Evolutionary conservation across 2,888 invertebrate species (phyloP).

Genomic region (Macroteleia sp.): DNA sequence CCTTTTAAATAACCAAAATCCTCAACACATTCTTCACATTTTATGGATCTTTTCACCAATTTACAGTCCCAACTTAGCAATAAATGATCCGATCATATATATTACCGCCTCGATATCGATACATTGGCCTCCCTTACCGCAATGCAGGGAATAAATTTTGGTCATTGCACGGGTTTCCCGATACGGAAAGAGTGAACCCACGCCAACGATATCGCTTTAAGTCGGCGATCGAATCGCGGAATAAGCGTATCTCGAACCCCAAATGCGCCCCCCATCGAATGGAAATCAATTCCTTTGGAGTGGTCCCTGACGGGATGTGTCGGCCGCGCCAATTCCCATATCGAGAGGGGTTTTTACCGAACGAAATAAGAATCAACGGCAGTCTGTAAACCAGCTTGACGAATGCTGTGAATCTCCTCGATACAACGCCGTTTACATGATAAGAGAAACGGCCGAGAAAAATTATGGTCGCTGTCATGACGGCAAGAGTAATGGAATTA

Average conservation of each 20-base stretch:
- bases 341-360: slow-evolving; percentile 29
- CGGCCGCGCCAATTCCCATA: slow-evolving; percentile 54
- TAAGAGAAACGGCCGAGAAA: slow-evolving; percentile 51
- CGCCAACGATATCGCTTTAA: slow-evolving; percentile 45
- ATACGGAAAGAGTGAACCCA: slow-evolving; percentile 15
- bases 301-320: slow-evolving; percentile 63
- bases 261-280: slow-evolving; percentile 32
- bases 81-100: too few species aligned
- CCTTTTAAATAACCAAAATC: too few species aligned
- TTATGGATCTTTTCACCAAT: too few species aligned
- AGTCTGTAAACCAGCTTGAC: slow-evolving; percentile 55
- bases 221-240: slow-evolving; percentile 52
- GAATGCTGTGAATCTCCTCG: slow-evolving; percentile 50
- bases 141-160: slow-evolving; percentile 57
- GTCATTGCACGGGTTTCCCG: slow-evolving; percentile 39
- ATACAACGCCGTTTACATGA: slow-evolving; percentile 61
- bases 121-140: slow-evolving; percentile 42
- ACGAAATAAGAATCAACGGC: slow-evolving; percentile 52
- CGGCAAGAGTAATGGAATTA: slow-evolving; percentile 49
- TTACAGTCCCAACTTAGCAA: too few species aligned
- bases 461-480: slow-evolving; percentile 56
- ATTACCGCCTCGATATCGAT: too few species aligned
- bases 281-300: slow-evolving; percentile 63
- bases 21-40: too few species aligned
- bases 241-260: slow-evolving; percentile 55